Evolutionary conservation across 2,888 invertebrate genomes (phyloP).

Genomic region (Silvanus unidentatus): DNA sequence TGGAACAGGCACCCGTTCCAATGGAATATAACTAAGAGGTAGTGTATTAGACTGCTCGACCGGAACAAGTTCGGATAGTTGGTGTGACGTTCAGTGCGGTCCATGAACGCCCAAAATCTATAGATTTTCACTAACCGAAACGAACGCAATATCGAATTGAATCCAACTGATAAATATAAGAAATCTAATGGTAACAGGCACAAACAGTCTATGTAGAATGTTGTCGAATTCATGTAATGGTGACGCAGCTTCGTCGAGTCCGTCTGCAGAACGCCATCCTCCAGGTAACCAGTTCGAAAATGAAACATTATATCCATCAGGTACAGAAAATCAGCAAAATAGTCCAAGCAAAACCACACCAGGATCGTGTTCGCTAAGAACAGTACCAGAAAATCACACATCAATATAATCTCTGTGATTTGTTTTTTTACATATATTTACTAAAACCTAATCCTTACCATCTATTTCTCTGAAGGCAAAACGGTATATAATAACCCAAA

Average conservation of each 20-base stretch:
- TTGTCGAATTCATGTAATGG: slow-evolving; percentile 93
- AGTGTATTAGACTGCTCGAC: slow-evolving; percentile 88
- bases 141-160: slow-evolving; percentile 91
- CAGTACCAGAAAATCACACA: too few relatives aligned
- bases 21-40: slow-evolving; percentile 96
- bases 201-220: slow-evolving; percentile 97
- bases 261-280: slow-evolving; percentile 96
- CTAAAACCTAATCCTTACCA: slow-evolving; percentile 53
- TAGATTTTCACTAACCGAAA: slow-evolving; percentile 73
- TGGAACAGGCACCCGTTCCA: slow-evolving; percentile 99
- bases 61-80: slow-evolving; percentile 97
- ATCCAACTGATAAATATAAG: slow-evolving; percentile 92
- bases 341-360: slow-evolving; percentile 96
- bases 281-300: slow-evolving; percentile 94
- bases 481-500: slow-evolving; percentile 97
- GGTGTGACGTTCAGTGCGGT: slow-evolving; percentile 95
- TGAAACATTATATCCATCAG: slow-evolving; percentile 94
- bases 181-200: slow-evolving; percentile 96
- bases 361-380: slow-evolving; percentile 71
- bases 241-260: slow-evolving; percentile 88
- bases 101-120: slow-evolving; percentile 97
- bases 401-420: background rate
- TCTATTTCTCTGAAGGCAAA: slow-evolving; percentile 98
- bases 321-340: slow-evolving; percentile 94
- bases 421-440: background rate